Evolutionary conservation across 2,113 vertebrate genomes (phyloP), one percentile per base, ranked within the genome.

Genomic region (Heterochromis multidens): DNA sequence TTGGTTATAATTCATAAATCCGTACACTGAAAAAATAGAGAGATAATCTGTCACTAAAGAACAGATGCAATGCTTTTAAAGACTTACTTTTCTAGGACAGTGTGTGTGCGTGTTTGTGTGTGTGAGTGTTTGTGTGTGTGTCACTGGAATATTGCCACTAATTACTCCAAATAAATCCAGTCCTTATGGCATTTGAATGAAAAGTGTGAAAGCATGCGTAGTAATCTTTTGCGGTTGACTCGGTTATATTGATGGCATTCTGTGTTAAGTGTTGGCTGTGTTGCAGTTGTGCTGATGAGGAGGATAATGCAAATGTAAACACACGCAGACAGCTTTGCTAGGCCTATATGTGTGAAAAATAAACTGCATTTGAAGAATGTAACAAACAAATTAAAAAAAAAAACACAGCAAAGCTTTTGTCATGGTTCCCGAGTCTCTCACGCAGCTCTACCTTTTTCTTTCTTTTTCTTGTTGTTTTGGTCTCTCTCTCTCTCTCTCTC

Each of bases 131-230:
- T 57, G 74, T 88, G 74, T 80, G 79, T 31, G 52, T 31, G 54
- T 80, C 1, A 27, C 70, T 91, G 82, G 79, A 93, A 79, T 78
- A 63, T 84, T 88, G 80, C 87, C 82, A 77, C 81, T 87, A 87
- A 94, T 93, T 88, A 92, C 77, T 83, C 27, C 16, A 56, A 88
- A 74, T 86, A 84, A 89, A 93, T 93, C 87, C 84, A 82, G 83
- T 86, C 57, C 79, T 90, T 91, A 93, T 92, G 59, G 60, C 81
- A 76, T 85, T 87, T 83, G 72, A 84, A 72, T 82, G 52, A 84
- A 80, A 91, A 83, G 46, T 84, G 82, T 88, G 86, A 82, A 91
- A 84, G 88, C 56, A 80, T 82, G 74, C 60, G 40, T 46, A 14
- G 7, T 88, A 88, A 93, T 91, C 60, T 77, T 70, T 62, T 80